A percentile compares a stretch with the other conserved stretches of the same genome.
These are phyloP conservation scores for Onychomys arenicola DNA, from an alignment of 2,797 vertebrate species.

Conservation along the genomic window DNA sequence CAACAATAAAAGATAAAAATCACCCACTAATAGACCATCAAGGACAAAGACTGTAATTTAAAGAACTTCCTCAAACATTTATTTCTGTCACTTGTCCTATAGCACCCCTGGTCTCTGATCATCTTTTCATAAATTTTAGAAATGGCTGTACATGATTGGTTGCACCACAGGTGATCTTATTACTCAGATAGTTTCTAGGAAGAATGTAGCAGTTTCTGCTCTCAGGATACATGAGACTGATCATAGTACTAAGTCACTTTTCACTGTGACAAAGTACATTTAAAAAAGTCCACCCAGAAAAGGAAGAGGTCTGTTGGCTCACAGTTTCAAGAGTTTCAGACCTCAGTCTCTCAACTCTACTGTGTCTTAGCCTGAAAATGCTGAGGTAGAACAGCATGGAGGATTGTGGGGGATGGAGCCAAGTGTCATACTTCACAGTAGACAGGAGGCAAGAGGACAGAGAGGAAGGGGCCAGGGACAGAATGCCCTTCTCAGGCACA, in stretches of 20 bases:
- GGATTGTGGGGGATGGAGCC: too few relatives aligned
- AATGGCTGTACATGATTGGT: neutral
- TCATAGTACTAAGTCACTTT: neutral
- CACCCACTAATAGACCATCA: neutral
- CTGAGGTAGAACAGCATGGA: neutral
- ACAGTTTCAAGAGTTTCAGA: neutral
- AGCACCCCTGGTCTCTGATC: neutral
- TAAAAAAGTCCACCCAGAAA: neutral
- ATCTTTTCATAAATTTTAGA: neutral
- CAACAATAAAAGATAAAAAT: neutral
- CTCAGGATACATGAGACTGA: neutral
- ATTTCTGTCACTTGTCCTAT: neutral
- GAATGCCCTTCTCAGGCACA: neutral
- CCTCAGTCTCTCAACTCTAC: neutral
- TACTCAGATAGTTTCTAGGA: constrained; percentile 52
- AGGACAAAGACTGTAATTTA: neutral
- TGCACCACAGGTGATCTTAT: neutral
- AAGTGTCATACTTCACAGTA: neutral
- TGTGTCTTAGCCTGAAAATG: neutral
- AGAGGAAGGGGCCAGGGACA: neutral
- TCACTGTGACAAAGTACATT: neutral
- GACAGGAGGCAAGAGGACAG: neutral
- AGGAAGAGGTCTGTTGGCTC: neutral
- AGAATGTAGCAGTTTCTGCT: neutral
- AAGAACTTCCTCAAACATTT: neutral